Conservation (phyloP, 1,140 invertebrate genomes). For the Paralvinella palmiformis region DNA sequence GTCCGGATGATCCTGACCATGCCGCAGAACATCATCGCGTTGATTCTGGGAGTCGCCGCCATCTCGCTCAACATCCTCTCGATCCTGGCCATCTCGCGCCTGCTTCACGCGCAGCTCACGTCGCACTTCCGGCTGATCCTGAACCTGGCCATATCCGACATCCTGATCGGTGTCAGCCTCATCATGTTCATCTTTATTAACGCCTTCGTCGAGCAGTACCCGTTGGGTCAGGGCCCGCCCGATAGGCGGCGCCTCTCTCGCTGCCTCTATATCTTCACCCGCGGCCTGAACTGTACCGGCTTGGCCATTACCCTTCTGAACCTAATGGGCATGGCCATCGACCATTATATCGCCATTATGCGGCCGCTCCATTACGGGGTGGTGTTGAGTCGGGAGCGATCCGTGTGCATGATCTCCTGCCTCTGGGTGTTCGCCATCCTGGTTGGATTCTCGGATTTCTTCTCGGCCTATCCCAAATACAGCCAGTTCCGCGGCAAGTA, state of each 20-base stretch:
- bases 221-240: constrained; percentile 1
- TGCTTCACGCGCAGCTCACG: constrained; percentile 18
- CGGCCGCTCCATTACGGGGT: constrained; percentile 78
- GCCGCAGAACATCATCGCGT: background rate
- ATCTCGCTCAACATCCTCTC: constrained; percentile 3
- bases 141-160: constrained; percentile 33
- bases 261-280: constrained; percentile 28
- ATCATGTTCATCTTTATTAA: constrained; percentile 30
- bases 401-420: constrained; percentile 61
- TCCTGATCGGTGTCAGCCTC: constrained; percentile 30
- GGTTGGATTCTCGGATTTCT: constrained; percentile 51
- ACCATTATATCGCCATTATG: constrained; percentile 78
- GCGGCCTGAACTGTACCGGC: constrained; percentile 28
- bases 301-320: constrained; percentile 58
- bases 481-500: constrained; percentile 10
- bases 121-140: constrained; percentile 37
- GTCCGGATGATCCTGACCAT: background rate
- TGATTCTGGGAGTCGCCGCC: background rate
- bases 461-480: constrained; percentile 26
- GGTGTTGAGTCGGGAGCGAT: constrained; percentile 56
- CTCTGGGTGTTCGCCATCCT: constrained; percentile 58
- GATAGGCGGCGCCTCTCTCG: constrained; percentile 21
- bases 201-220: constrained; percentile 8
- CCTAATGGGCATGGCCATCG: constrained; percentile 61
- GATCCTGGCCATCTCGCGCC: constrained; percentile 2